Percentiles rank a stretch among this genome's conserved stretches.
Evolutionary conservation across 1,140 invertebrate genomes (phyloP).

Genomic region (Drosophila lini): DNA sequence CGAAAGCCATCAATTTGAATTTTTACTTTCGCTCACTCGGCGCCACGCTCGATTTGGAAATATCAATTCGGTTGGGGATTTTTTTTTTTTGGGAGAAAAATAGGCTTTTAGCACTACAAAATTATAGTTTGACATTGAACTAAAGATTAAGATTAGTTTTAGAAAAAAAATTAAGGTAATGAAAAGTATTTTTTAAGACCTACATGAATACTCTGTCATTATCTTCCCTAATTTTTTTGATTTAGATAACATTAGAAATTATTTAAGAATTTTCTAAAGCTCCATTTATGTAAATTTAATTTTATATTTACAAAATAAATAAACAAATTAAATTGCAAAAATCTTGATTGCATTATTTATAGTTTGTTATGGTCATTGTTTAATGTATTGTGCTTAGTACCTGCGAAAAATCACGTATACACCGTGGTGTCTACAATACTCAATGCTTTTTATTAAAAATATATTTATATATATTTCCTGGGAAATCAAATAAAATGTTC

Average conservation of each 20-base stretch:
- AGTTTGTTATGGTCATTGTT: constrained; percentile 1
- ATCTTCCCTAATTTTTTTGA: neutral
- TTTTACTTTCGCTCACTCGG: constrained; percentile 57
- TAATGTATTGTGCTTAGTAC: neutral
- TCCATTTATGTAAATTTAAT: neutral
- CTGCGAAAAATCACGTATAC: constrained; percentile 17
- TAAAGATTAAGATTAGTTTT: rapidly evolving
- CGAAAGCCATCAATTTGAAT: constrained; percentile 67
- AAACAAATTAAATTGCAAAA: constrained; percentile 3
- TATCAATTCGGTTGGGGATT: neutral
- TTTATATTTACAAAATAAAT: neutral
- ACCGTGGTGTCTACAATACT: neutral
- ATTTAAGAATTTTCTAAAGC: neutral
- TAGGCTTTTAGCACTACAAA: neutral
- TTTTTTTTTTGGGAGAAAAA: neutral
- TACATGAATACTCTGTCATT: no score
- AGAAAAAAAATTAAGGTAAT: neutral
- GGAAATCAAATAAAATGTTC: neutral
- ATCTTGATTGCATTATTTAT: neutral
- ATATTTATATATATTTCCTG: constrained; percentile 12
- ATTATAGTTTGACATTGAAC: neutral
- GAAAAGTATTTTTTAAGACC: neutral
- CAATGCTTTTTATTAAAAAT: constrained; percentile 4
- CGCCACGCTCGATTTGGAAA: neutral
- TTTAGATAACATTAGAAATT: neutral